Conservation (phyloP, 2,113 vertebrate species). For the Odobenus rosmarus region DNA sequence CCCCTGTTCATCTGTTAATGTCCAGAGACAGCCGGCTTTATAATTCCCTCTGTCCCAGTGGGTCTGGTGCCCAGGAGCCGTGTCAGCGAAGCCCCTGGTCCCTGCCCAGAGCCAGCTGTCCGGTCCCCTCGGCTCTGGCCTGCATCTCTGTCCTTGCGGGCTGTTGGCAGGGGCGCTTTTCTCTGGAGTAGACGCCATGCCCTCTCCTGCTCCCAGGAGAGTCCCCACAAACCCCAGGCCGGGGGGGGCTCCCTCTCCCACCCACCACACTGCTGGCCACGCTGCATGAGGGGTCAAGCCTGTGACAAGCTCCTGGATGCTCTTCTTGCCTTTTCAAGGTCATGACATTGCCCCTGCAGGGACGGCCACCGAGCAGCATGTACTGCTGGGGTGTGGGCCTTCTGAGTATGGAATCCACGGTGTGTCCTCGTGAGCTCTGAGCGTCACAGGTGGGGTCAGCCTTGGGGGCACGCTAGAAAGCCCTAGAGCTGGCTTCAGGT, state of each 20-base stretch:
- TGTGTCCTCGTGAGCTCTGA: background rate
- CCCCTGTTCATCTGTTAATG: background rate
- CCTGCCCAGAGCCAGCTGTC: background rate
- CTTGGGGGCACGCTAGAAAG: too few species aligned
- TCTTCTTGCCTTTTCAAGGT: background rate
- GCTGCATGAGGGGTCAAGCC: background rate
- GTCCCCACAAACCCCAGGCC: rapidly evolving
- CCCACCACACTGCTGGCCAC: background rate
- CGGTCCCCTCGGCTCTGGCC: too few species aligned
- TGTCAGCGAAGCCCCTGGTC: background rate
- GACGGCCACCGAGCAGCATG: too few species aligned
- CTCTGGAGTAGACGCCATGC: background rate
- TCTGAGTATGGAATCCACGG: background rate
- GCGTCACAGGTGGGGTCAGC: background rate
- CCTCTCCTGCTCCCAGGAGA: too few species aligned
- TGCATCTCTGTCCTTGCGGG: background rate
- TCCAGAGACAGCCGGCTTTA: background rate
- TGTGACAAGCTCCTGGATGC: background rate
- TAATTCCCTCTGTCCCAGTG: background rate
- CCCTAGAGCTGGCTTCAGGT: background rate
- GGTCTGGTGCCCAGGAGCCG: background rate
- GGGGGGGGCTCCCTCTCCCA: background rate
- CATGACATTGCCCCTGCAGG: rapidly evolving
- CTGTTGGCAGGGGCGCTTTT: background rate
- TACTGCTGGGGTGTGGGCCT: too few species aligned